These are phyloP conservation scores for Rambutsinella grinnellia DNA, from an alignment of 2,888 invertebrate genomes.

Conservation along the genomic window DNA sequence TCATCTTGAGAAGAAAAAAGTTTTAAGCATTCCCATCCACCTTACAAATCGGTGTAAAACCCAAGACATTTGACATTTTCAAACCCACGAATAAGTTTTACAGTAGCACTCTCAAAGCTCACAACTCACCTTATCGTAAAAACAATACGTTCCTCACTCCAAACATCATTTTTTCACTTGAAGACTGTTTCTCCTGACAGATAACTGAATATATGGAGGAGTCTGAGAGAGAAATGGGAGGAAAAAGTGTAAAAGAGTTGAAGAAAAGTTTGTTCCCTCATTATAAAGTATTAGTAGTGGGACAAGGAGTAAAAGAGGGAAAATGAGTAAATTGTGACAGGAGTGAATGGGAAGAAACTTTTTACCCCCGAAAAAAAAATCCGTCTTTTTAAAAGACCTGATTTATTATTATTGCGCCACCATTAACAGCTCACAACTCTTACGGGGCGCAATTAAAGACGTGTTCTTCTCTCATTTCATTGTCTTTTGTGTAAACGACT, in stretches of 20 bases:
- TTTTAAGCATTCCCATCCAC: not conserved
- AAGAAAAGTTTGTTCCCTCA: slow-evolving; percentile 52
- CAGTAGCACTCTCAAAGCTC: no score
- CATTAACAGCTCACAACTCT: slow-evolving; percentile 49
- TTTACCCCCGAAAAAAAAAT: slow-evolving; percentile 19
- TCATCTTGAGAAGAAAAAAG: slow-evolving; percentile 34
- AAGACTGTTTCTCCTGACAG: no score
- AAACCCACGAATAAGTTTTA: no score
- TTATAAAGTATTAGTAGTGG: slow-evolving; percentile 38
- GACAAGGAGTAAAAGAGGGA: slow-evolving; percentile 25
- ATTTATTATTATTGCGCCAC: slow-evolving; percentile 44
- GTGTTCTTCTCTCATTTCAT: slow-evolving; percentile 29
- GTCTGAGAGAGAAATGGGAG: no score
- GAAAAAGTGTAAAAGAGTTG: no score
- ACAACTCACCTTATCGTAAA: not conserved
- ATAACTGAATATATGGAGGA: no score
- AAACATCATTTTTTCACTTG: not conserved
- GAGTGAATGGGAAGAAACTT: slow-evolving; percentile 11
- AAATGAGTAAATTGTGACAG: slow-evolving; percentile 37
- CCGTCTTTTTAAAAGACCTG: slow-evolving; percentile 29
- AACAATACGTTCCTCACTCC: not conserved
- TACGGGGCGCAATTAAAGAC: slow-evolving; percentile 38
- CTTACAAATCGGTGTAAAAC: not conserved
- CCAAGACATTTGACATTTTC: not conserved
- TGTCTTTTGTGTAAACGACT: not conserved